phyloP scores from a whole-genome alignment of 2,113 vertebrate genomes.

The Penelope pileata region DNA sequence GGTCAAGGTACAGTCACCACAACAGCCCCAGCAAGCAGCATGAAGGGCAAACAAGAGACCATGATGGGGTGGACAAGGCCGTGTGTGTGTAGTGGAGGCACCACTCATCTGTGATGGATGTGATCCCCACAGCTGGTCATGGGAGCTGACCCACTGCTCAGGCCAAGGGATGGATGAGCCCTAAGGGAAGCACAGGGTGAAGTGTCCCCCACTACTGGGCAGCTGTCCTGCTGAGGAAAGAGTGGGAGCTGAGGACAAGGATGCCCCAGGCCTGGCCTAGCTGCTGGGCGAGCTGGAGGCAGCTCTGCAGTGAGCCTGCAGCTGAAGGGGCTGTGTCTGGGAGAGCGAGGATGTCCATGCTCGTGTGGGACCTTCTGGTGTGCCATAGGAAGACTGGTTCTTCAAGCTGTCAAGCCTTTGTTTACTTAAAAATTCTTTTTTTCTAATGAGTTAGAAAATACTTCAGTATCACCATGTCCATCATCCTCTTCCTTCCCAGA shows the following conservation, averaged over 20 bases:
- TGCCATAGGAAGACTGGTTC: not conserved
- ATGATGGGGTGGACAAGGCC: rapidly evolving
- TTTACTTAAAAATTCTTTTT: not conserved
- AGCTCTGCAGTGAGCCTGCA: not conserved
- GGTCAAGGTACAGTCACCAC: rapidly evolving
- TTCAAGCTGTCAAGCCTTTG: not conserved
- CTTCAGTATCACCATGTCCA: not conserved
- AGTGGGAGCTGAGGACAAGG: not conserved
- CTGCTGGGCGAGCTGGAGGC: not conserved
- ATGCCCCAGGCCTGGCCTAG: not conserved
- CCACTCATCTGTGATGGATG: not conserved
- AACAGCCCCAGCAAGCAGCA: not conserved
- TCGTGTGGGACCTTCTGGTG: not conserved
- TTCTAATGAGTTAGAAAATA: not conserved
- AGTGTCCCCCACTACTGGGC: rapidly evolving
- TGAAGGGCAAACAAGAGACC: not conserved
- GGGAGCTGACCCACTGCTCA: not conserved
- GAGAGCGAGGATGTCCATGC: not conserved
- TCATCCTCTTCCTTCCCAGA: not conserved
- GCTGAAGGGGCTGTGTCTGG: not conserved
- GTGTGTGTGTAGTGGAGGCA: not conserved
- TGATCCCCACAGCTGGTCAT: rapidly evolving
- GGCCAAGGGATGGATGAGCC: rapidly evolving
- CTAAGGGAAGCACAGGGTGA: not conserved
- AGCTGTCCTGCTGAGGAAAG: not conserved